Percentiles rank a stretch among this genome's conserved stretches.
phyloP scores from a whole-genome alignment of 2,113 vertebrate genomes.

The Cyanoderma ruficeps region DNA sequence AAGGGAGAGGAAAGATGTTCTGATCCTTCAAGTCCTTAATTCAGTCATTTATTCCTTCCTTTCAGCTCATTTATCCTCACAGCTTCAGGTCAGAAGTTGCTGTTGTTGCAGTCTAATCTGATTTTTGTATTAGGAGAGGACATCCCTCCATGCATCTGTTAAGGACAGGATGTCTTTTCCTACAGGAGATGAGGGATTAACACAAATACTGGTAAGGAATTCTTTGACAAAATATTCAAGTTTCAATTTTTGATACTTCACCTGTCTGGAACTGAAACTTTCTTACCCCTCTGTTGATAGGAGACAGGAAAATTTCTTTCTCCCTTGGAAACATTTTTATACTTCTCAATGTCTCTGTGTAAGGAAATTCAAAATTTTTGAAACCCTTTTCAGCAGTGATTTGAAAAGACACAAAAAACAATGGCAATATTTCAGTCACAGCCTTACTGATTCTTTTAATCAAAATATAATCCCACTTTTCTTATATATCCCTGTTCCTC shows the following conservation, averaged over 20 bases:
- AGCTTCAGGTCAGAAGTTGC: background rate
- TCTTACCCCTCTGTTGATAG: background rate
- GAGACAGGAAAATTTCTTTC: background rate
- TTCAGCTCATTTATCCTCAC: background rate
- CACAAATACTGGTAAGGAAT: background rate
- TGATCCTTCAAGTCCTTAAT: background rate
- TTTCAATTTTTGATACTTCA: background rate
- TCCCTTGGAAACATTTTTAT: background rate
- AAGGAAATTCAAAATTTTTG: background rate
- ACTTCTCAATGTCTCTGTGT: background rate
- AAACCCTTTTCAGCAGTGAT: background rate
- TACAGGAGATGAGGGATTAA: background rate
- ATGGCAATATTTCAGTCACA: background rate
- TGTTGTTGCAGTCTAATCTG: rapidly evolving
- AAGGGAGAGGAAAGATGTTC: background rate
- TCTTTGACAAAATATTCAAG: background rate
- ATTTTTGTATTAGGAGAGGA: background rate
- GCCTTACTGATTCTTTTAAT: background rate
- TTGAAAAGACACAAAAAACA: background rate
- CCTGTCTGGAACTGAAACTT: background rate
- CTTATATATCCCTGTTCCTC: background rate
- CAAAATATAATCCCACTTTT: background rate
- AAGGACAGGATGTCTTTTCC: background rate
- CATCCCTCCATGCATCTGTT: background rate
- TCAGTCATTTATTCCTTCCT: background rate